Percentiles rank a stretch among this genome's conserved stretches.
Evolutionary conservation across 2,113 vertebrate species (phyloP).

Genomic region (Cariama cristata): DNA sequence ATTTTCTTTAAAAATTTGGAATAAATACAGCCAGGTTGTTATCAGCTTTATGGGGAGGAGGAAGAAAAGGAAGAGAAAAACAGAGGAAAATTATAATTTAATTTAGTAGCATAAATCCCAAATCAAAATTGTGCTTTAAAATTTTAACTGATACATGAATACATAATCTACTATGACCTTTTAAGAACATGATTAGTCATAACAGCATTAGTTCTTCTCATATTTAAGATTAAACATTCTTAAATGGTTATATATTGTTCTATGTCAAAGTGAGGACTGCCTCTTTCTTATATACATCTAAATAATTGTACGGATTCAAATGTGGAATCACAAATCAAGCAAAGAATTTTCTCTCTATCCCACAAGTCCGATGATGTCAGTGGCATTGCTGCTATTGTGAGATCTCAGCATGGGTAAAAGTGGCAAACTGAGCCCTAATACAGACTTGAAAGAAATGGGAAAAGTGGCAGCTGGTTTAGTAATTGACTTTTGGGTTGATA

Average conservation of each 20-base stretch:
- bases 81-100: neutral
- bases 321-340: neutral
- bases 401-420: neutral
- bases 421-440: neutral
- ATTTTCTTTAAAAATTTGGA: neutral
- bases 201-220: neutral
- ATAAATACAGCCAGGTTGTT: neutral
- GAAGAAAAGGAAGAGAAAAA: neutral
- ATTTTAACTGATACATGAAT: neutral
- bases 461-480: neutral
- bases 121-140: neutral
- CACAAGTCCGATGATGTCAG: neutral
- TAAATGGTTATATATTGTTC: neutral
- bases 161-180: neutral
- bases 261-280: neutral
- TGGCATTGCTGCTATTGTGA: neutral
- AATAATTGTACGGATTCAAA: neutral
- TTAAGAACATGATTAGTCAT: neutral
- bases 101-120: neutral
- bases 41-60: neutral
- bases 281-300: neutral
- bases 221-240: neutral
- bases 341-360: neutral
- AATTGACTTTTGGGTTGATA: neutral
- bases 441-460: neutral